Base-by-base conservation (phyloP, 2,113 vertebrate species). In the Gobius niger region DNA sequence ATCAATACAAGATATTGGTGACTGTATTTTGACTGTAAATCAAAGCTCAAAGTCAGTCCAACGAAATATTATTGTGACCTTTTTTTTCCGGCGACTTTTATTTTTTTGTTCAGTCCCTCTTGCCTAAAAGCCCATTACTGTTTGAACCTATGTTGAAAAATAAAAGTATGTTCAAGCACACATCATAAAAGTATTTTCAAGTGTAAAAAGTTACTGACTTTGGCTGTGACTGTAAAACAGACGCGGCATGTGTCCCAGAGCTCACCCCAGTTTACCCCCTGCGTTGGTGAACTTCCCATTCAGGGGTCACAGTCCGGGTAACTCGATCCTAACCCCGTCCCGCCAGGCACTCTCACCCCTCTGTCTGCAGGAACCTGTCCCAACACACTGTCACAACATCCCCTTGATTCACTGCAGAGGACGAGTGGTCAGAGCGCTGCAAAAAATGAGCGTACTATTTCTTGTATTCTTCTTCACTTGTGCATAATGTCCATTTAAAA, bases 271-370 rank as follows among this genome's bases (percentile, higher is more conserved):
- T 67, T 16, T 47, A 18, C 71, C 50, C 52, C 52, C 24, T 34
- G 47, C 24, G 65, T 46, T 71, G 67, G 7, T 77, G 76, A 90
- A 77, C 83, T 75, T 83, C 70, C 67, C 19, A 9, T 52, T 67
- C 46, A 10, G 51, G 77, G 86, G 85, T 91, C 89, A 88, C 49
- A 19, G 71, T 75, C 75, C 19, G 24, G 56, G 67, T 56, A 65
- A 70, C 63, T 77, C 60, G 66, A 60, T 69, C 75, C 77, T 77
- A 65, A 89, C 78, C 84, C 52, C 52, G n/a, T 1, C 44, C 13
- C 14, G 19, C 72, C 84, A 75, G 78, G 76, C 76, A 40, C 77
- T 46, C 7, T 44, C 8, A 40, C 47, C 69, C 83, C 82, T 0
- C 54, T 54, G 88, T 83, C 84, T 12, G 41, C 1, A 51, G 63